A percentile compares a stretch with the other conserved stretches of the same genome.
Evolutionary conservation across 2,113 vertebrate species (phyloP).

Genomic region (Toxostoma redivivum): DNA sequence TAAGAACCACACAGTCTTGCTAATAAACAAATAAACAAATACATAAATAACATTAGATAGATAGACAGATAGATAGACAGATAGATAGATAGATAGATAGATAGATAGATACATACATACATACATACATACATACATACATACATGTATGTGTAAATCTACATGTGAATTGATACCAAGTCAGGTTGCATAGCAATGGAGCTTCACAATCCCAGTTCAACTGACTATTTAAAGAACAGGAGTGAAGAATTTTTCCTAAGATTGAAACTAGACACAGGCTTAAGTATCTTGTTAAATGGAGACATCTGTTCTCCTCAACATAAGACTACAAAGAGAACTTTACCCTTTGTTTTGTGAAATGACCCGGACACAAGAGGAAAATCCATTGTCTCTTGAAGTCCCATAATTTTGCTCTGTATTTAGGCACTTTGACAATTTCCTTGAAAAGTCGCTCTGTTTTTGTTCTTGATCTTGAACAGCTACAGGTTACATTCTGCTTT

Average conservation of each 20-base stretch:
- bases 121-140: background rate
- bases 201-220: background rate
- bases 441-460: conserved; percentile 3
- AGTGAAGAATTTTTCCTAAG: background rate
- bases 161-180: background rate
- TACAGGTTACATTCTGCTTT: conserved; percentile 47
- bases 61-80: no score
- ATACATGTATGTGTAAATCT: background rate
- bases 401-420: conserved; percentile 12
- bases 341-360: conserved; percentile 22
- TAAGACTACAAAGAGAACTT: background rate
- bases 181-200: background rate
- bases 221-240: background rate
- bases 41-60: background rate
- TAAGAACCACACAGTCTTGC: background rate
- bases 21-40: background rate
- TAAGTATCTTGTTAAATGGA: conserved; percentile 7
- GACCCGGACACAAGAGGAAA: background rate
- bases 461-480: conserved; percentile 19
- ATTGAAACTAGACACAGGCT: background rate
- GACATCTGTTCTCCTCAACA: background rate
- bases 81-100: background rate
- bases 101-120: background rate
- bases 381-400: background rate
- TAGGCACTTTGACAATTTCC: conserved; percentile 11